Percentiles rank a stretch among this genome's conserved stretches.
These are phyloP conservation scores for Morone chrysops DNA, from an alignment of 2,113 vertebrate genomes.

Conservation along the genomic window DNA sequence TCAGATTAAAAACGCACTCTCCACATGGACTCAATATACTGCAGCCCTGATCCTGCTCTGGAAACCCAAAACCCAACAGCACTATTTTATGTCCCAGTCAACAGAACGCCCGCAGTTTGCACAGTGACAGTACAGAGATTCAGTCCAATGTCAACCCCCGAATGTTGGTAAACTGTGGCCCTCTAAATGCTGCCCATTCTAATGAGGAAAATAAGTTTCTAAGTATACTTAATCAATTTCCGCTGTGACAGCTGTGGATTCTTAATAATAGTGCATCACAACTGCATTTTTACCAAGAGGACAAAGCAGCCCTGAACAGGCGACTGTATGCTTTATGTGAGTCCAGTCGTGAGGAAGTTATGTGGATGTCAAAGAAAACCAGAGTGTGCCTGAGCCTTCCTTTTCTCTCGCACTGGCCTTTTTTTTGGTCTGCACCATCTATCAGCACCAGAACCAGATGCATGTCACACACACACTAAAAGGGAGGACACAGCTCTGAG, in stretches of 20 bases:
- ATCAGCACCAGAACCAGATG: constrained; percentile 64
- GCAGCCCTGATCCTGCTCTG: constrained; percentile 82
- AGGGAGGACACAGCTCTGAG: constrained; percentile 40
- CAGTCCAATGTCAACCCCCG: constrained; percentile 74
- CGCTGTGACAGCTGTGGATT: constrained; percentile 9
- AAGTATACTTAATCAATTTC: constrained; percentile 44
- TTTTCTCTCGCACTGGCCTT: constrained; percentile 47
- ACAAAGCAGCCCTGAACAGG: too few species aligned
- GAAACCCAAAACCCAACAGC: constrained; percentile 86
- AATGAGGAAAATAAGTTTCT: constrained; percentile 59
- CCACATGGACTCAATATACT: constrained; percentile 89
- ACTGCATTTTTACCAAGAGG: constrained; percentile 19
- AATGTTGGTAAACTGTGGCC: constrained; percentile 81
- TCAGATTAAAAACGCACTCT: constrained; percentile 87
- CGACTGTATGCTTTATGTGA: neutral
- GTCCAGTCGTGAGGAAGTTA: constrained; percentile 22
- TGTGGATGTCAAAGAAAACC: constrained; percentile 30
- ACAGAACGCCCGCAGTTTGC: constrained; percentile 83
- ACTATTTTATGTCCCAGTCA: constrained; percentile 86
- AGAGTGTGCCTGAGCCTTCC: constrained; percentile 48
- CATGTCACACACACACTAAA: constrained; percentile 50
- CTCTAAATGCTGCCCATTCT: constrained; percentile 68
- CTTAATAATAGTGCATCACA: constrained; percentile 17
- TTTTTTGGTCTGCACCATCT: constrained; percentile 62
- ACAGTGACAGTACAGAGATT: constrained; percentile 77